These are phyloP conservation scores for Anomalospiza imberbis DNA, from an alignment of 2,797 vertebrate species.

Conservation along the genomic window DNA sequence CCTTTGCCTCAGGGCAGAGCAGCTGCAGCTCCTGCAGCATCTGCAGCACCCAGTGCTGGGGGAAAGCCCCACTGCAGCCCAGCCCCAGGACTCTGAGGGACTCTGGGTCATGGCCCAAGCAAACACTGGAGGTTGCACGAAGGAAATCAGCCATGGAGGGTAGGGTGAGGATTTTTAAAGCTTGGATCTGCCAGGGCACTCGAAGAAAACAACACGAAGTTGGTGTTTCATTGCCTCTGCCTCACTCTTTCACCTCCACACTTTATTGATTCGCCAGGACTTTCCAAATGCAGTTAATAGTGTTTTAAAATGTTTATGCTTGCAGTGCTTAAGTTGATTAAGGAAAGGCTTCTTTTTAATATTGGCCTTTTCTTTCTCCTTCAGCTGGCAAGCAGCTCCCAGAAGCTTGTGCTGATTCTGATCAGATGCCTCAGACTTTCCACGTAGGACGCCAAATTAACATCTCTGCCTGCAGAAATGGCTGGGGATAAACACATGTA, in stretches of 20 bases:
- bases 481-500: constrained; percentile 1
- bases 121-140: not conserved
- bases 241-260: not conserved
- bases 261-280: not conserved
- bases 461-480: constrained; percentile 25
- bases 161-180: not conserved
- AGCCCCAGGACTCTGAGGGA: not conserved
- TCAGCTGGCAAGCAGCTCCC: constrained; percentile 50
- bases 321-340: not conserved
- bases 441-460: constrained; percentile 45
- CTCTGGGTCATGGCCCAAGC: not conserved
- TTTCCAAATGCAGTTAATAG: not conserved
- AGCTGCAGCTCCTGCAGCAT: not conserved
- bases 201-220: accelerated
- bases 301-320: constrained; percentile 27
- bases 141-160: not conserved
- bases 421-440: constrained; percentile 68
- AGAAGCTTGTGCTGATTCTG: constrained; percentile 46
- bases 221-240: not conserved
- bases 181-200: not conserved
- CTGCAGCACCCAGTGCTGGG: not conserved
- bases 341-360: not conserved
- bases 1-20: not conserved
- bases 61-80: not conserved
- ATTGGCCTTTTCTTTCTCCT: not conserved